Evolutionary conservation across 2,888 invertebrate genomes (phyloP).

Genomic region (Eristalinus sepulchralis): DNA sequence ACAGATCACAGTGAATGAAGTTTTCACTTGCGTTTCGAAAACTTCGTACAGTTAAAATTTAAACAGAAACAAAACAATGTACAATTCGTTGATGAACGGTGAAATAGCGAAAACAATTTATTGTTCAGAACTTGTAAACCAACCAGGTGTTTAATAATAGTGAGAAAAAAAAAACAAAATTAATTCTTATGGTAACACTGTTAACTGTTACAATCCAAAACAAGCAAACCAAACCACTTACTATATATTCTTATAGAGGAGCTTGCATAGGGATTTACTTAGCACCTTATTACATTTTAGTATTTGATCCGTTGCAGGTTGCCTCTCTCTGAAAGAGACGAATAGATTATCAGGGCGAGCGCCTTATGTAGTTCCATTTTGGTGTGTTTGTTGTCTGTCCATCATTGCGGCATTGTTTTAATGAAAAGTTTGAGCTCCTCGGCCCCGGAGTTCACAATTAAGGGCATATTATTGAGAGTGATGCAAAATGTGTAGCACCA

Average conservation of each 20-base stretch:
- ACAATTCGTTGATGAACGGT: neutral
- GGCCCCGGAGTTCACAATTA: too few species aligned
- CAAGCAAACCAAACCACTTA: neutral
- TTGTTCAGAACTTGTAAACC: neutral
- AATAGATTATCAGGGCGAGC: too few species aligned
- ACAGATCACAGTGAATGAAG: neutral
- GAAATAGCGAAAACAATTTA: neutral
- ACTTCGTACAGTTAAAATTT: neutral
- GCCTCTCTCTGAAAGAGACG: neutral
- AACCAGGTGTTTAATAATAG: neutral
- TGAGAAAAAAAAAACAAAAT: neutral
- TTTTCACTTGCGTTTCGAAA: constrained; percentile 2
- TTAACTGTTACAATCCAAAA: neutral
- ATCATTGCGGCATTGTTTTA: too few species aligned
- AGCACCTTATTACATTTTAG: neutral
- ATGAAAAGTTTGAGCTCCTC: too few species aligned
- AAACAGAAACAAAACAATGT: neutral
- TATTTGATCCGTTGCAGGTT: neutral
- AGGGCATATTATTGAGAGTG: too few species aligned
- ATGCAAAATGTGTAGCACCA: too few species aligned
- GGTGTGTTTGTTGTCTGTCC: too few species aligned
- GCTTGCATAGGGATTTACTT: neutral
- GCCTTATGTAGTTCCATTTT: too few species aligned
- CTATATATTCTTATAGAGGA: neutral
- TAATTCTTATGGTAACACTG: neutral